Evolutionary conservation across 2,888 invertebrate species (phyloP), one percentile per base, ranked within the genome.

Genomic region (Nemotelus pantherinus): DNA sequence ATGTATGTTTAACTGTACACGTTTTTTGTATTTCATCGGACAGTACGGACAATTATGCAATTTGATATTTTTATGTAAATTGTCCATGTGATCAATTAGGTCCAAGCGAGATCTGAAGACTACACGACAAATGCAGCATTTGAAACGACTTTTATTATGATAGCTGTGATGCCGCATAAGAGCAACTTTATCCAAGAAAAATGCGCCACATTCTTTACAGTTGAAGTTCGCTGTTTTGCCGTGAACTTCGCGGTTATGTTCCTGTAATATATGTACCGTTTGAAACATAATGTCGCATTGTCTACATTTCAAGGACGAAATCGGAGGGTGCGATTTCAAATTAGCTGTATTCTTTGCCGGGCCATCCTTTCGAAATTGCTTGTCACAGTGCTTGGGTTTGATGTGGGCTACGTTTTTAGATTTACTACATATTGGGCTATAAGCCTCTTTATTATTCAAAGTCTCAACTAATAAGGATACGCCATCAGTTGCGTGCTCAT

Each of bases 21-120:
- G 39, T 10, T 43, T 3, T 63, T 63, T 63, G 43, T 41, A 63
- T 63, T 63, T 63, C 63, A 63, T 41, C 43, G 63, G 63, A 63
- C 63, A 63, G 41, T 39, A 63, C 43, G 3, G 3, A 10, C 63
- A 63, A 6, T 9, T 3, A 10, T 41, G 41, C 63, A 63, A 3
- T 39, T 10, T 25, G 9, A 41, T 43, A 41, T 63, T 43, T 25
- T 7, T 10, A 43, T 63, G 63, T 39, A 10, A 4, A 41, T 63
- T 43, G 43, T 10, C 9, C 5, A 43, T 7, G 43, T 63, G 63
- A 10, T 9, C 9, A 2, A 41, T 41, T 9, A 63, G 63, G 3
- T 7, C 63, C 25, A 9, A 63, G 39, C 43, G 25, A 3, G 25
- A 25, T 43, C 43, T 43, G 41, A 63, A 63, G 2, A 10, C 9